Evolutionary conservation across 2,888 invertebrate species (phyloP), one percentile per base, ranked within the genome.

Genomic region (Leptinotarsa peninsularis): DNA sequence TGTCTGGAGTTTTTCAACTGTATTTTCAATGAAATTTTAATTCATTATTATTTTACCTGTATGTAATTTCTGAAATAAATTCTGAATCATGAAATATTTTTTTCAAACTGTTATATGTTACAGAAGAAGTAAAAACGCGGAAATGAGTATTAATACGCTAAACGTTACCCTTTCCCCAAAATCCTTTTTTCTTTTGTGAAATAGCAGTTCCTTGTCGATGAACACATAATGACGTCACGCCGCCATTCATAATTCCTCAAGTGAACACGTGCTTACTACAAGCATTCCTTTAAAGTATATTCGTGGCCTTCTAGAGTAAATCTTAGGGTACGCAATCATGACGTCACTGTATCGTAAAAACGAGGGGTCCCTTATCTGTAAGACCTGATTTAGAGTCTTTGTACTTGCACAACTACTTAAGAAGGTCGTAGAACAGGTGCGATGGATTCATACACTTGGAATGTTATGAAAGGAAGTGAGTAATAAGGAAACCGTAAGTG

Each of bases 291-390:
- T 4, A 67, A 15, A 63, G 33, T n/a, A 63, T 23, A 56, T 43
- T 43, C 14, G 27, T 43, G 56, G 54, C 69, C 69, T 56, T n/a
- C 73, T 73, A 69, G 50, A 17, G 63, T 67, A 49, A 49, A 60
- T 50, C 75, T 18, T 69, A 66, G 72, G 72, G 69, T 71, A 73
- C 72, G 68, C 43, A 66, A 3, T n/a, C 33, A 7, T 72, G 72
- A 72, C 75, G 75, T 75, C 72, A 75, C 15, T n/a, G 18, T 50
- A 54, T 52, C 68, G 69, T 72, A 63, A 66, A 72, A 72, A 56
- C 66, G 72, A 75, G 76, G 58, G 76, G 76, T 76, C 68, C 67
- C 73, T 76, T 76, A 76, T 76, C 76, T 72, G 72, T 43, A 73
- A 60, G 66, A 76, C 76, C 76, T 72, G 72, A 63, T 69, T 54